Conservation (phyloP, 2,888 invertebrate species). For the Napeogenes inachia region DNA sequence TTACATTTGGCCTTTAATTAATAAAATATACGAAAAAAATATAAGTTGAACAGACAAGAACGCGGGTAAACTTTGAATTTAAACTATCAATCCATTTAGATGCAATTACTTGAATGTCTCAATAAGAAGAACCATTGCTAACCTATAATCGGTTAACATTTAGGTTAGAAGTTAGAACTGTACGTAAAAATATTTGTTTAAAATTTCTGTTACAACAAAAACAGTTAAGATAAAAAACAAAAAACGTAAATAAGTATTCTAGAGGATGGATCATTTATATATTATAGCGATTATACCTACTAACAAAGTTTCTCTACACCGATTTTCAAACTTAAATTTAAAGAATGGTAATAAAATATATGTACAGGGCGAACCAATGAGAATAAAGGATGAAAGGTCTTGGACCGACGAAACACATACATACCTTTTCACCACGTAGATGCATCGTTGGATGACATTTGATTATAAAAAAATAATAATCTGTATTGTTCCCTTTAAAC, state of each 20-base stretch:
- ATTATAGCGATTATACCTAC: neutral
- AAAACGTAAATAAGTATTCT: neutral
- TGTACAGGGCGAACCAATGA: constrained; percentile 13
- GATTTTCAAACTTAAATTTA: constrained; percentile 20
- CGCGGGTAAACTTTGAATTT: too few species aligned
- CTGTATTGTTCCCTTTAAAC: neutral
- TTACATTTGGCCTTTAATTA: too few species aligned
- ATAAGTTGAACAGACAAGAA: too few species aligned
- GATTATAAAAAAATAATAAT: neutral
- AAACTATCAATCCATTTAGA: too few species aligned
- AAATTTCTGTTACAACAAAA: neutral
- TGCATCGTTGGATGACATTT: constrained; percentile 7
- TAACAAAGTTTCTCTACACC: constrained; percentile 17
- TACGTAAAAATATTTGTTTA: constrained; percentile 7
- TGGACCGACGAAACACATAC: neutral
- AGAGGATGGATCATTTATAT: neutral
- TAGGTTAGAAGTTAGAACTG: constrained; percentile 16
- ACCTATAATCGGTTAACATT: neutral
- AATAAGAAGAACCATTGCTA: neutral
- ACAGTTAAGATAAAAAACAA: neutral
- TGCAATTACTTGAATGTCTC: too few species aligned
- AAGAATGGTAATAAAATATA: neutral
- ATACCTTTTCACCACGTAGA: constrained; percentile 19
- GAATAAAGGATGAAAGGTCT: constrained; percentile 12
- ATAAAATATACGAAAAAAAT: too few species aligned